Conservation (phyloP, 2,888 invertebrate genomes). For the Conchocele bisecta region DNA sequence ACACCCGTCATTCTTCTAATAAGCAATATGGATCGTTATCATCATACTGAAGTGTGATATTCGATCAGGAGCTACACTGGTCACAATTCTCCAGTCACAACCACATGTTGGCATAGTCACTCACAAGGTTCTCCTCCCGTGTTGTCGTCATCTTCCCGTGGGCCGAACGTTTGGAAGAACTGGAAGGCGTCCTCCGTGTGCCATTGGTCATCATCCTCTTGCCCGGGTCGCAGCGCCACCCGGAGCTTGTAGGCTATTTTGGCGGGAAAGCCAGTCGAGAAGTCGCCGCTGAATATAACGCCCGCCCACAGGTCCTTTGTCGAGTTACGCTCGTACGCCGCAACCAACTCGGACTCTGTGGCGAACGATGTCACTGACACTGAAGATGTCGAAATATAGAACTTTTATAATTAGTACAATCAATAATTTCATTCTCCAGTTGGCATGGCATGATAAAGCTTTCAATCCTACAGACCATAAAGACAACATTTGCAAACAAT, state of each 20-base stretch:
- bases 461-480: too few relatives aligned
- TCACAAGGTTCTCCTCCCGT: slow-evolving; percentile 11
- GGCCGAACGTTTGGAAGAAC: slow-evolving; percentile 30
- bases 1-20: too few relatives aligned
- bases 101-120: too few relatives aligned
- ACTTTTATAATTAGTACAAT: too few relatives aligned
- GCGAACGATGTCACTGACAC: neutral
- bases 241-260: slow-evolving; percentile 36
- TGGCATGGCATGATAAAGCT: too few relatives aligned
- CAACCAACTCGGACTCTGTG: neutral
- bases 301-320: slow-evolving; percentile 4
- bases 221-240: slow-evolving; percentile 5
- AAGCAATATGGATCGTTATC: too few relatives aligned
- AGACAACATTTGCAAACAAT: too few relatives aligned
- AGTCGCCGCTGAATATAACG: slow-evolving; percentile 38
- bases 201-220: slow-evolving; percentile 6
- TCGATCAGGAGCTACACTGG: too few relatives aligned
- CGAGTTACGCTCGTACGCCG: neutral
- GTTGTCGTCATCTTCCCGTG: slow-evolving; percentile 7
- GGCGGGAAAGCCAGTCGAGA: slow-evolving; percentile 11
- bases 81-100: too few relatives aligned
- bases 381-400: too few relatives aligned
- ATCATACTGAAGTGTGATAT: too few relatives aligned
- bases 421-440: too few relatives aligned
- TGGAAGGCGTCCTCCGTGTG: slow-evolving; percentile 36